Evolutionary conservation across 1,140 invertebrate species (phyloP).

Genomic region (Helicoverpa zea): DNA sequence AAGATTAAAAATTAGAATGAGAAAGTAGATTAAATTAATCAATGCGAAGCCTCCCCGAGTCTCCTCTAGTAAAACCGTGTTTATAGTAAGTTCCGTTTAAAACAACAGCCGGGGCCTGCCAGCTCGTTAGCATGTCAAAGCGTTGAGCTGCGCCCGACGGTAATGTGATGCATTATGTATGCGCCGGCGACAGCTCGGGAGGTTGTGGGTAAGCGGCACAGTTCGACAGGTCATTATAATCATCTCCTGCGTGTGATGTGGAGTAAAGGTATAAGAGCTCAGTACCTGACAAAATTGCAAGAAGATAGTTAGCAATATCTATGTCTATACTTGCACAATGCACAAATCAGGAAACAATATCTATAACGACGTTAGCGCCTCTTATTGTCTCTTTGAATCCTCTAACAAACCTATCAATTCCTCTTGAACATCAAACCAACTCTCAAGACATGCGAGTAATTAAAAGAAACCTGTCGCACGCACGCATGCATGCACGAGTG

Average conservation of each 20-base stretch:
- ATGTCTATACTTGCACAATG: no score
- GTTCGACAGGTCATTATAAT: background rate
- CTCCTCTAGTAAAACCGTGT: background rate
- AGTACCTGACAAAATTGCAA: no score
- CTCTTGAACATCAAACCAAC: background rate
- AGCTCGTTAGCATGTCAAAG: conserved; percentile 39
- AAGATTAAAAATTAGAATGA: no score
- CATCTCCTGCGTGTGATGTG: background rate
- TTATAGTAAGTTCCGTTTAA: conserved; percentile 21
- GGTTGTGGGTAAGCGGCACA: background rate
- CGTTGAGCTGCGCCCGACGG: background rate
- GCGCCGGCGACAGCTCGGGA: background rate
- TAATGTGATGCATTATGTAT: conserved; percentile 37
- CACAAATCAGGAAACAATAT: no score
- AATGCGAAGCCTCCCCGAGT: background rate
- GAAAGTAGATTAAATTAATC: no score
- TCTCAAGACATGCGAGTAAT: conserved; percentile 17
- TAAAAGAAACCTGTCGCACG: conserved; percentile 11
- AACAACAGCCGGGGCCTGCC: background rate
- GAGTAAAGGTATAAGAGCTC: background rate
- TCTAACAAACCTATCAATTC: background rate
- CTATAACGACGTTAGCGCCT: no score
- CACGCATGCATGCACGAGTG: background rate
- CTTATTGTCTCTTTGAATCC: no score
- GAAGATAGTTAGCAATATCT: no score